Evolutionary conservation across 2,113 vertebrate genomes (phyloP).

Genomic region (Micromys minutus): DNA sequence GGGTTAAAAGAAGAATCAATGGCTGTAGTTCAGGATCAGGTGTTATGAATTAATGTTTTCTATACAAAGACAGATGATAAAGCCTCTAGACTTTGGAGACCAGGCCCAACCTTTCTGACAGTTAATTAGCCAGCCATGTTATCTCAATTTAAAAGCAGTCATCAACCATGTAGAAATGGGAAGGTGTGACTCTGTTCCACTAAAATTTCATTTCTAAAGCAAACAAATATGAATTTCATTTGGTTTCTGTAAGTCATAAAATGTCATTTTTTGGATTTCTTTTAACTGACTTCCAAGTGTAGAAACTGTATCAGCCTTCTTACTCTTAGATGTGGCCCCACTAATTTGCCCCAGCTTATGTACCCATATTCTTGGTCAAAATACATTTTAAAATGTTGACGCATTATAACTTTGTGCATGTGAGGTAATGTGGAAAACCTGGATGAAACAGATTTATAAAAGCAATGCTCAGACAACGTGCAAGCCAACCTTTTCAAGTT

Average conservation of each 20-base stretch:
- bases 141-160: not conserved
- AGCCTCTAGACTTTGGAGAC: not conserved
- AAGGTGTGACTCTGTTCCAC: not conserved
- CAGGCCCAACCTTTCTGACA: not conserved
- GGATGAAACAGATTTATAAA: conserved; percentile 30
- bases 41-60: not conserved
- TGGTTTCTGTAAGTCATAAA: not conserved
- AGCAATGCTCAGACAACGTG: not conserved
- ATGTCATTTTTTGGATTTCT: not conserved
- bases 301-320: not conserved
- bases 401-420: not conserved
- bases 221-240: not conserved
- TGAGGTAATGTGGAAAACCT: not conserved
- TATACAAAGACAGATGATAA: not conserved
- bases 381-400: not conserved
- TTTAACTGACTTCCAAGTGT: not conserved
- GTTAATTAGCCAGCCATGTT: not conserved
- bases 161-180: not conserved
- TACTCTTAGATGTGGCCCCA: not conserved
- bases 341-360: not conserved
- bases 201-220: not conserved
- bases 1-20: not conserved
- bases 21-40: not conserved
- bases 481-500: conserved; percentile 16
- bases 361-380: not conserved